These are phyloP conservation scores for Empis livida DNA, from an alignment of 2,888 invertebrate genomes.

Conservation along the genomic window DNA sequence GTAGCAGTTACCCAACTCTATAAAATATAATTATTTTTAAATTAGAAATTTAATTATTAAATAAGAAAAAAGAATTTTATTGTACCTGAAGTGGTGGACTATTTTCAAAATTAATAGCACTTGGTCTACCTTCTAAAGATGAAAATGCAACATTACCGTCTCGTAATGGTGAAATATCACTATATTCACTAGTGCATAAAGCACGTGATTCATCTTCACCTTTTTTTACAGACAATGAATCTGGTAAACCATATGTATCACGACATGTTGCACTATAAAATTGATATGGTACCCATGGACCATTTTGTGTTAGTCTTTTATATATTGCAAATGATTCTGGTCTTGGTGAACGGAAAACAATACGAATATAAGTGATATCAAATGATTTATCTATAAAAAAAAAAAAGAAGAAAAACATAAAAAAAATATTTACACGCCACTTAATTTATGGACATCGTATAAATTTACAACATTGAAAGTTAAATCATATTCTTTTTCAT, in stretches of 20 bases:
- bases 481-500: neutral
- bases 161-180: slow-evolving; percentile 89
- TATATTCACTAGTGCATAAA: slow-evolving; percentile 96
- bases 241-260: slow-evolving; percentile 77
- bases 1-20: slow-evolving; percentile 97
- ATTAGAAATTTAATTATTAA: neutral
- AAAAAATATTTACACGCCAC: neutral
- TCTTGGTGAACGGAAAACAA: slow-evolving; percentile 88
- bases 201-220: slow-evolving; percentile 80
- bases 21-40: slow-evolving; percentile 14
- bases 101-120: slow-evolving; percentile 82
- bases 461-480: neutral
- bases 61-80: slow-evolving; percentile 6
- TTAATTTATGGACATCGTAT: neutral
- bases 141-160: slow-evolving; percentile 93
- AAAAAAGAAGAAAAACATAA: neutral
- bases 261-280: slow-evolving; percentile 89
- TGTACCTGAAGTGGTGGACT: slow-evolving; percentile 81
- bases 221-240: slow-evolving; percentile 54
- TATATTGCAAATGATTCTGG: slow-evolving; percentile 97
- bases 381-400: slow-evolving; percentile 71
- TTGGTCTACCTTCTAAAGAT: slow-evolving; percentile 87
- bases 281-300: slow-evolving; percentile 80
- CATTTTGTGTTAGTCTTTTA: slow-evolving; percentile 65
- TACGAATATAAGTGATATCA: slow-evolving; percentile 90